A percentile compares a stretch with the other conserved stretches of the same genome.
Evolutionary conservation across 64 coral and sea anemone genomes (phyloP).

Genomic region (Montipora sp.): DNA sequence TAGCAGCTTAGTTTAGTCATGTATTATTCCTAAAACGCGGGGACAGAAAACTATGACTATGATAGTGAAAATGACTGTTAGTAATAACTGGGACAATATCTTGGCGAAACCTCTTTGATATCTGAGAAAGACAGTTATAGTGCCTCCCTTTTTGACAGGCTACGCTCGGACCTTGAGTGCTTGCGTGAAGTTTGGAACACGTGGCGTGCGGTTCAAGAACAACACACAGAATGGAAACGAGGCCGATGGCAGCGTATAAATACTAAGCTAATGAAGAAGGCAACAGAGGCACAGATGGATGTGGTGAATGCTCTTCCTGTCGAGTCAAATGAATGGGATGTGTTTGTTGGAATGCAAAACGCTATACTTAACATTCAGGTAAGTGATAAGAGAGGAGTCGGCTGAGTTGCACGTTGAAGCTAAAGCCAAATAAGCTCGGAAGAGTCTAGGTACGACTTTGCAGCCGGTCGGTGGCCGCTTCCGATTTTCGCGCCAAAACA

Average conservation of each 20-base stretch:
- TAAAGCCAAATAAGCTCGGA: background rate
- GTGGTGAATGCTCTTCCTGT: conserved; percentile 71
- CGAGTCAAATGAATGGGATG: conserved; percentile 83
- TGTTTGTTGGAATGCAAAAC: conserved; percentile 88
- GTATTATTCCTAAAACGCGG: background rate
- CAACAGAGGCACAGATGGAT: conserved; percentile 85
- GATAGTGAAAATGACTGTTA: too few relatives aligned
- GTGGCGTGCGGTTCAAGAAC: conserved; percentile 84
- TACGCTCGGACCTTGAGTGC: conserved; percentile 88
- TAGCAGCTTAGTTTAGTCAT: too few relatives aligned
- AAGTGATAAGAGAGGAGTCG: background rate
- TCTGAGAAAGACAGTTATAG: too few relatives aligned
- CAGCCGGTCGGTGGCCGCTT: background rate
- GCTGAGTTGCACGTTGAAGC: background rate
- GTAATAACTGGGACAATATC: too few relatives aligned
- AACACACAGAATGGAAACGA: conserved; percentile 92
- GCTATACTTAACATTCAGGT: conserved; percentile 91
- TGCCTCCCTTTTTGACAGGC: conserved; percentile 10
- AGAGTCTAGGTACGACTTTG: background rate
- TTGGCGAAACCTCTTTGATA: too few relatives aligned
- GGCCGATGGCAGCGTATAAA: conserved; percentile 95
- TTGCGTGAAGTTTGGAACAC: conserved; percentile 91
- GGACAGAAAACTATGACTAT: background rate
- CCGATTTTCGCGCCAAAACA: background rate
- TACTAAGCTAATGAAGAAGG: conserved; percentile 88